phyloP scores from a whole-genome alignment of 2,888 invertebrate species.

The Polydrusus pterygomalis region DNA sequence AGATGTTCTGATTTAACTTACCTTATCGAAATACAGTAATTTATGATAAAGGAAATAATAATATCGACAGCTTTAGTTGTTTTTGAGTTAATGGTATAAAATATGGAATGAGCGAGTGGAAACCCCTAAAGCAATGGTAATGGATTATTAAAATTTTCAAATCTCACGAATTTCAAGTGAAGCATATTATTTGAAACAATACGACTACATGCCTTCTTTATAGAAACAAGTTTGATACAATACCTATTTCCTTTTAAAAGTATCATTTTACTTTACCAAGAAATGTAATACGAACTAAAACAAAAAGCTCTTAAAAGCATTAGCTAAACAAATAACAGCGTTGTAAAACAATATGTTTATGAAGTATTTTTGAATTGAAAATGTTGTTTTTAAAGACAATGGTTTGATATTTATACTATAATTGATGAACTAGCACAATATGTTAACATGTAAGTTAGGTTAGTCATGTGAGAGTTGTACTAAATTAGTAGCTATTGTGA shows the following conservation, averaged over 20 bases:
- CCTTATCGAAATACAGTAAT: too few species aligned
- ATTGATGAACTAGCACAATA: too few species aligned
- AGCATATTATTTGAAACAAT: background rate
- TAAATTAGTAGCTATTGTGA: too few species aligned
- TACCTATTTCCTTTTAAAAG: background rate
- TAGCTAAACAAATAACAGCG: background rate
- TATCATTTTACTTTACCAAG: slow-evolving; percentile 2
- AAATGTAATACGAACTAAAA: background rate
- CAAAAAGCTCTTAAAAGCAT: slow-evolving; percentile 4
- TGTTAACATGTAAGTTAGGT: too few species aligned
- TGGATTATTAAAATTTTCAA: background rate
- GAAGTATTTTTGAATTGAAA: background rate
- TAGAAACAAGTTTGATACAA: background rate
- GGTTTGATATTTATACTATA: too few species aligned
- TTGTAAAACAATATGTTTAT: background rate
- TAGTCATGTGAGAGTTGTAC: too few species aligned
- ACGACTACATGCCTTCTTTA: background rate
- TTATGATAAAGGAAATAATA: background rate
- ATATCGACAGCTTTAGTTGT: background rate
- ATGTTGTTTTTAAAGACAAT: too few species aligned
- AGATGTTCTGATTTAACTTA: too few species aligned
- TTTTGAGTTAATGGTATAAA: too few species aligned
- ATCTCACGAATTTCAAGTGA: background rate
- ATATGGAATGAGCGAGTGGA: too few species aligned
- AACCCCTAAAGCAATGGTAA: too few species aligned